A percentile compares a stretch with the other conserved stretches of the same genome.
phyloP scores from a whole-genome alignment of 2,888 invertebrate genomes.

The Drosophila paucipuncta region DNA sequence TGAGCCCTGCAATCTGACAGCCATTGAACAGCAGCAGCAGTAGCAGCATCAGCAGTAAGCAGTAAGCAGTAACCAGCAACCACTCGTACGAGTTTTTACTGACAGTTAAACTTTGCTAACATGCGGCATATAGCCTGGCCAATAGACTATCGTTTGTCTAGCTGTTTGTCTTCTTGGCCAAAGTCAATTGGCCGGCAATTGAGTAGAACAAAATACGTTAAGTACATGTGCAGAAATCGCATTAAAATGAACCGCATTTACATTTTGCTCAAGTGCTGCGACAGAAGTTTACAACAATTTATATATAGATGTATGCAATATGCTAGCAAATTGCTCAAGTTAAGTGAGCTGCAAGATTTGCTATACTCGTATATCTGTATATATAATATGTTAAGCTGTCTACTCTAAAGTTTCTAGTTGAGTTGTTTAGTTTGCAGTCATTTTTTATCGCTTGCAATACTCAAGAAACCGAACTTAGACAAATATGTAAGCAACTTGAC shows the following conservation, averaged over 20 bases:
- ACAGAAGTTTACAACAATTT: conserved; percentile 37
- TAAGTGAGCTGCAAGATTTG: neutral
- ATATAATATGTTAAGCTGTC: neutral
- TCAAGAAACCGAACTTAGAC: neutral
- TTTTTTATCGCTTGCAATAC: neutral
- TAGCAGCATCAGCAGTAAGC: neutral
- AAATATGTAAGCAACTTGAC: neutral
- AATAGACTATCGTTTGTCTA: conserved; percentile 6
- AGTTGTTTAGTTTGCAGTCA: neutral
- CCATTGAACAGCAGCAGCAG: conserved; percentile 42
- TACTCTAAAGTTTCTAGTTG: neutral
- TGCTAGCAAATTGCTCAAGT: conserved; percentile 6
- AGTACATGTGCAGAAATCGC: conserved; percentile 52
- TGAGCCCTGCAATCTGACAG: conserved; percentile 59
- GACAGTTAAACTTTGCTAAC: conserved; percentile 29
- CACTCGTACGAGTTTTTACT: conserved; percentile 35
- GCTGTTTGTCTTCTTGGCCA: conserved; percentile 18
- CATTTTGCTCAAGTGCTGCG: conserved; percentile 42
- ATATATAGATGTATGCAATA: neutral
- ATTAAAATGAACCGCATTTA: conserved; percentile 61
- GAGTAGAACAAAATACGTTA: conserved; percentile 65
- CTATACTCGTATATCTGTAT: neutral
- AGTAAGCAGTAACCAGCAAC: conserved; percentile 15
- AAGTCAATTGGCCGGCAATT: conserved; percentile 64
- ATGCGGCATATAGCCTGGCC: conserved; percentile 31